Percentiles rank a stretch among this genome's conserved stretches.
Conservation (phyloP, 2,888 invertebrate genomes). For the Lomographa bimaculata region DNA sequence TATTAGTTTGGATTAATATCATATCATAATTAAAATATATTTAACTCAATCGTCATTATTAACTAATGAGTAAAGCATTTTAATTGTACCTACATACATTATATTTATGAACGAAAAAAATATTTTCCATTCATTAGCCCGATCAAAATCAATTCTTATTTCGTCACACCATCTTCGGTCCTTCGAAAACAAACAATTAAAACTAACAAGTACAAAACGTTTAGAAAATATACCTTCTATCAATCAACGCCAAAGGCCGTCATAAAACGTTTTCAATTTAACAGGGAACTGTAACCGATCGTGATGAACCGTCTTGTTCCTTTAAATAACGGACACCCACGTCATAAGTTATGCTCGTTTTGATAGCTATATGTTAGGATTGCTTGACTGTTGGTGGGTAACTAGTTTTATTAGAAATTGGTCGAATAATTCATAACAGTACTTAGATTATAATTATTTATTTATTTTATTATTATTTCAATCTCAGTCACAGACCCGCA, state of each 20-base stretch:
- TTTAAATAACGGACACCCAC: constrained; percentile 65
- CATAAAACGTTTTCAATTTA: constrained; percentile 70
- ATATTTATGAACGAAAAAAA: no score
- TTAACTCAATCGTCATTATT: no score
- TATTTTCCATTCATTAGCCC: constrained; percentile 10
- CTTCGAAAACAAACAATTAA: constrained; percentile 29
- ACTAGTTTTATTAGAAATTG: no score
- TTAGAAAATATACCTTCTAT: constrained; percentile 51
- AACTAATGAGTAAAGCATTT: no score
- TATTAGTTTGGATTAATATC: no score
- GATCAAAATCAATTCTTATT: constrained; percentile 22
- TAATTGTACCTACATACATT: no score
- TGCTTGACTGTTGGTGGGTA: constrained; percentile 12
- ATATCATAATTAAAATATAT: no score
- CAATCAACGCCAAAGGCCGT: constrained; percentile 60
- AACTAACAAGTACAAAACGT: constrained; percentile 36
- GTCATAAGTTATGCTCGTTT: constrained; percentile 42
- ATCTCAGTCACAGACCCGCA: no score
- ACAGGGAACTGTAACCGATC: constrained; percentile 55
- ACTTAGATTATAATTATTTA: no score
- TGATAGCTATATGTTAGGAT: constrained; percentile 13
- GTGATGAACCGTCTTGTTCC: constrained; percentile 65
- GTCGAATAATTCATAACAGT: neutral
- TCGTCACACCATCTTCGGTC: constrained; percentile 23
- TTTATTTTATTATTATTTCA: no score